Evolutionary conservation across 1,140 invertebrate genomes (phyloP), one percentile per base, ranked within the genome.

Genomic region (honey bee (Apis mellifera)): DNA sequence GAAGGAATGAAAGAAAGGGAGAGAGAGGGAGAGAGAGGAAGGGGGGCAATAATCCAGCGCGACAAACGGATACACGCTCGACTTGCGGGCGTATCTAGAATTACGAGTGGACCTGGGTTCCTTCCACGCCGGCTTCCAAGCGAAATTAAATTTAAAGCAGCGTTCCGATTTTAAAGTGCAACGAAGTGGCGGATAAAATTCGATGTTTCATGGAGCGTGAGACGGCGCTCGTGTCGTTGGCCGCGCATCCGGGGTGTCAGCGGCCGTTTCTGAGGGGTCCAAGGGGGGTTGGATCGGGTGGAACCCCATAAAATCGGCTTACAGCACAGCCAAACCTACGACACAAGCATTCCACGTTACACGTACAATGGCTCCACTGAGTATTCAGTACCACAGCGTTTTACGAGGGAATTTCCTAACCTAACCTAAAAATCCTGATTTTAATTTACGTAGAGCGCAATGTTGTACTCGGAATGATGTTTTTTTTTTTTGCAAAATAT

Each of bases 231-330:
- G 48, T 55, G 84, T 65, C 62, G 65, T 84, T 82, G 85, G 65
- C 60, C 68, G 78, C 65, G 83, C 85, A 87, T 86, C 42, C 52
- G 82, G 89, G 60, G 50, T 89, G 88, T 90, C 89, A 89, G 87
- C 89, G 82, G 84, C 59, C 87, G 82, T 71, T 87, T 89, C 70
- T 65, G 32, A 60, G 70, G 55, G 59, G 64, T 78, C 55, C 65
- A 13, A 62, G 23, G 15, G 52, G 54, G 55, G 59, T 65, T 62
- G 76, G 78, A 50, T 66, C 17, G 68, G 52, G 82, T 82, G 86
- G 83, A 85, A 86, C 60, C 78, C 82, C 77, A 85, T 90, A 90
- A 90, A 92, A 92, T 91, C 90, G 89, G 90, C 90, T 91, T 92
- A 92, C 84, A 84, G 80, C 83, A 83, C 70, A 15, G 52, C 50